Base-by-base conservation (phyloP, 2,888 invertebrate genomes). In the Drosophila kambysellisi region DNA sequence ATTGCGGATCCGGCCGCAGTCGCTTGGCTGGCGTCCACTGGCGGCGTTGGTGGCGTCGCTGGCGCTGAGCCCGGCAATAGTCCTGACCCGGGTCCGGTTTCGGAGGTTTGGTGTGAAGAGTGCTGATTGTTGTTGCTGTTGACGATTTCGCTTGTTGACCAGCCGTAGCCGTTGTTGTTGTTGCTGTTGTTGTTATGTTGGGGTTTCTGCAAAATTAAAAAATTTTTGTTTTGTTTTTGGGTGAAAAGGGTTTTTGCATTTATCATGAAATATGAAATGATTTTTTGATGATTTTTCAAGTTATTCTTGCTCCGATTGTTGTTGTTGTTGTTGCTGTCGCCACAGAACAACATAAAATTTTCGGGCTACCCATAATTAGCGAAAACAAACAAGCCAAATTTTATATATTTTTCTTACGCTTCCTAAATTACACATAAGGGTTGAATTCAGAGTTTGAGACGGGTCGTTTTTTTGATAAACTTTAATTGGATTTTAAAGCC, bases 1-100 rank as follows among this genome's bases (percentile, higher is more conserved):
- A 85, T 88, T 80, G 82, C 77, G 74, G 89, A 76, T 64, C 72
- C 71, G 50, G 75, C 41, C 46, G 76, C 59, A 66, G 81, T 80
- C 67, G 74, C 72, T 76, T 86, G 83, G 48, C 70, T 68, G 54
- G 58, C 71, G 58, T 79, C 70, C 46, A 68, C 81, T 43, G 85
- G 80, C 68, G 82, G 84, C 56, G 91, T 82, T 52, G 82, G 84
- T 32, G 91, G 88, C 43, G 89, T 89, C 41, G 77, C 75, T 33
- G 83, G 73, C 59, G 64, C 71, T 64, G 76, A 74, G 25, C 50
- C 73, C 35, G 76, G 76, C 58, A 71, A 75, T 56, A 73, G 76
- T 64, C 74, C 76, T 71, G 81, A 64, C 33, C 71, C 80, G 25
- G 74, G 48, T 58, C 54, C 76, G 43, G 76, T 35, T 46, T 67